These are phyloP conservation scores for Cheilosia grossa DNA, from an alignment of 2,888 invertebrate genomes.

Conservation along the genomic window DNA sequence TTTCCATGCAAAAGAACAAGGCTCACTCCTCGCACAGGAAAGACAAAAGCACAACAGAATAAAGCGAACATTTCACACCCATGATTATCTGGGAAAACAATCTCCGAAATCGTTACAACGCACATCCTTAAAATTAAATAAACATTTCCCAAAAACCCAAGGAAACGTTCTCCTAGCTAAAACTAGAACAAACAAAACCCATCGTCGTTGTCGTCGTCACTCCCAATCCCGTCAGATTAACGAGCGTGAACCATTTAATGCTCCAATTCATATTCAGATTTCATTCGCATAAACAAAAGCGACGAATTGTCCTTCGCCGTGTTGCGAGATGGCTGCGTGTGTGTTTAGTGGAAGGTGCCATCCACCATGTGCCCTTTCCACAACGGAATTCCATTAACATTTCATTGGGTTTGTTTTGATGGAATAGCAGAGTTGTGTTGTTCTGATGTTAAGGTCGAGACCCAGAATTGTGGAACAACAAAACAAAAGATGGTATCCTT, in stretches of 20 bases:
- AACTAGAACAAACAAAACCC: conserved; percentile 71
- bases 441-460: conserved; percentile 53
- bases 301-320: conserved; percentile 68
- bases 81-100: conserved; percentile 70
- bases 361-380: conserved; percentile 51
- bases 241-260: conserved; percentile 75
- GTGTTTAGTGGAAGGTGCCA: conserved; percentile 2
- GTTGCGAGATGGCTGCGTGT: conserved; percentile 20
- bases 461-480: conserved; percentile 69
- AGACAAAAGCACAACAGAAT: conserved; percentile 33
- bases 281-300: conserved; percentile 74
- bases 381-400: conserved; percentile 73
- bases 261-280: conserved; percentile 75
- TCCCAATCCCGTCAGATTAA: conserved; percentile 70
- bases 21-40: not conserved
- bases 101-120: conserved; percentile 73
- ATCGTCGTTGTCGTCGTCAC: conserved; percentile 23
- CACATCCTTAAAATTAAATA: conserved; percentile 75
- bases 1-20: conserved; percentile 7
- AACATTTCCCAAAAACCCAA: conserved; percentile 65
- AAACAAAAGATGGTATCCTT: conserved; percentile 67
- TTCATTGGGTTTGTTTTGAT: conserved; percentile 74
- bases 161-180: conserved; percentile 44
- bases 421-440: conserved; percentile 54
- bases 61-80: conserved; percentile 66